Evolutionary conservation across 2,113 vertebrate species (phyloP).

Genomic region (Octodon degus): DNA sequence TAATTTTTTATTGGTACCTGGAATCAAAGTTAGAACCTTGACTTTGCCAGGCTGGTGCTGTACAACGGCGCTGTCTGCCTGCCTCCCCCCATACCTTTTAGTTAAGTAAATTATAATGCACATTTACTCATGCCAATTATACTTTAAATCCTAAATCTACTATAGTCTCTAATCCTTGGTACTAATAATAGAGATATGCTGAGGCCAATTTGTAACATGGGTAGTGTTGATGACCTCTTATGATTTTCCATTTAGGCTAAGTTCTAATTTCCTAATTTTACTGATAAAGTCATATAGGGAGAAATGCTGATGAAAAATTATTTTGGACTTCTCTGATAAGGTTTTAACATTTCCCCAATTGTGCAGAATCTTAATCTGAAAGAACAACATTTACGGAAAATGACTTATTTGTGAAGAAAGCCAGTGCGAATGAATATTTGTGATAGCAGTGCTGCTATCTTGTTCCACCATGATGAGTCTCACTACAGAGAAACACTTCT

Average conservation of each 20-base stretch:
- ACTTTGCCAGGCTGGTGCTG: too few relatives aligned
- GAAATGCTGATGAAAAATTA: neutral
- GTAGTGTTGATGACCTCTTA: neutral
- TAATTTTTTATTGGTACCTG: too few relatives aligned
- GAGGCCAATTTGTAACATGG: neutral
- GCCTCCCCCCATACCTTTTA: neutral
- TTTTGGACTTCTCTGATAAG: neutral
- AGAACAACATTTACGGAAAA: neutral
- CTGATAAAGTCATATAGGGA: neutral
- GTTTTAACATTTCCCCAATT: neutral
- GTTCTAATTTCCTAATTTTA: neutral
- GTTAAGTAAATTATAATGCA: neutral
- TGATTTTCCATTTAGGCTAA: neutral
- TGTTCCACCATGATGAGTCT: neutral
- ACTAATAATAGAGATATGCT: neutral
- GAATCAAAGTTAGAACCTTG: too few relatives aligned
- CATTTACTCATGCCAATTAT: conserved; percentile 1
- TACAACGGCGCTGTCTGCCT: too few relatives aligned
- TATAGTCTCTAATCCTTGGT: neutral
- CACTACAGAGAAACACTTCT: neutral
- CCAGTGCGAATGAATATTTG: neutral
- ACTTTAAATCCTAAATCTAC: conserved; percentile 12
- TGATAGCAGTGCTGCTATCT: neutral
- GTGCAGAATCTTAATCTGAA: neutral
- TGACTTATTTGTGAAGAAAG: neutral